These are phyloP conservation scores for Sarcophilus harrisii DNA, from an alignment of 2,797 vertebrate species.

Conservation along the genomic window DNA sequence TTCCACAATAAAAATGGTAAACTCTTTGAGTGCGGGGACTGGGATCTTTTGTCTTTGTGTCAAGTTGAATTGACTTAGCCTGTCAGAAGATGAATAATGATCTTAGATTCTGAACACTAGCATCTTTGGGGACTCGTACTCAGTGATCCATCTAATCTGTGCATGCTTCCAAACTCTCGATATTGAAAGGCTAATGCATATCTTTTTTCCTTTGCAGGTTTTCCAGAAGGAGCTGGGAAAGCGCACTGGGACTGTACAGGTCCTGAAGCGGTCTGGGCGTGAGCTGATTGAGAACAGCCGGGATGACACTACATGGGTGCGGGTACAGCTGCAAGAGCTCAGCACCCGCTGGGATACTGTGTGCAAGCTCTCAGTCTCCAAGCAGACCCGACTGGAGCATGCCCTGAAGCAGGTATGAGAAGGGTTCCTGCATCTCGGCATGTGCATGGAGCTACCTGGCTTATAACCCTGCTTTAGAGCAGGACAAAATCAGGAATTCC, in stretches of 20 bases:
- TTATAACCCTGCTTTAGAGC: neutral
- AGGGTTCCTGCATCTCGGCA: accelerated
- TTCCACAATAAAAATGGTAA: neutral
- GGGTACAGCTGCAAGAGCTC: conserved; percentile 97
- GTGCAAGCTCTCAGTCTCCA: conserved; percentile 96
- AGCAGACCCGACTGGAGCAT: conserved; percentile 95
- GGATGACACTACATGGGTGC: conserved; percentile 97
- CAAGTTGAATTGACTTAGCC: neutral
- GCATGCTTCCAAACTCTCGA: neutral
- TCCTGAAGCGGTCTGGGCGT: conserved; percentile 95
- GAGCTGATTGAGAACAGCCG: conserved; percentile 97
- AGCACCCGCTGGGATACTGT: conserved; percentile 98
- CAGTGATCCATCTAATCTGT: neutral
- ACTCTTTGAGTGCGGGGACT: neutral
- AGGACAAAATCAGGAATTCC: neutral
- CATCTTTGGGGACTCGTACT: neutral
- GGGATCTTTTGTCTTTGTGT: neutral
- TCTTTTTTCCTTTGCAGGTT: conserved; percentile 82
- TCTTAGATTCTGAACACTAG: neutral
- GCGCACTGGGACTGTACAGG: conserved; percentile 94
- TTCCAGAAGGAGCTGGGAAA: conserved; percentile 99
- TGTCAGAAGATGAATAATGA: neutral
- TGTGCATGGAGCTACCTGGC: neutral
- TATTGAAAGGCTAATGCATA: neutral
- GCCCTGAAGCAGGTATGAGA: conserved; percentile 94